Evolutionary conservation across 2,113 vertebrate species (phyloP).

Genomic region (Grallaria varia): DNA sequence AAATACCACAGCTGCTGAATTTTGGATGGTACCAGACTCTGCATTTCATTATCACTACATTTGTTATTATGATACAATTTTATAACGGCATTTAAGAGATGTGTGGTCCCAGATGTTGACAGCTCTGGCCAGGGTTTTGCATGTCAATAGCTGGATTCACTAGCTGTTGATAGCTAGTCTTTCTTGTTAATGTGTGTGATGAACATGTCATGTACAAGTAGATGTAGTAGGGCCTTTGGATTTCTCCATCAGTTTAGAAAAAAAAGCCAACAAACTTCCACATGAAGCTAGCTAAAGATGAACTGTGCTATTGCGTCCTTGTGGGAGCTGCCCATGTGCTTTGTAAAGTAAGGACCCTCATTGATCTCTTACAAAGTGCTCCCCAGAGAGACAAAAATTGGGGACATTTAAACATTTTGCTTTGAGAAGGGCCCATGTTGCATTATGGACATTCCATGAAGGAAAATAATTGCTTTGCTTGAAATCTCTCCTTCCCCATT

Average conservation of each 20-base stretch:
- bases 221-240: neutral
- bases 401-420: neutral
- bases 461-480: neutral
- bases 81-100: neutral
- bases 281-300: neutral
- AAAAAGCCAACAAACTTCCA: neutral
- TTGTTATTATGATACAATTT: neutral
- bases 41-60: conserved; percentile 7
- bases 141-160: neutral
- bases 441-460: neutral
- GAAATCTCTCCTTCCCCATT: neutral
- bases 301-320: neutral
- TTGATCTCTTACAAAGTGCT: neutral
- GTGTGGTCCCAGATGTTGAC: neutral
- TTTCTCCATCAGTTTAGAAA: neutral
- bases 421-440: neutral
- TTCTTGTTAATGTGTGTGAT: neutral
- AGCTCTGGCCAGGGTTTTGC: neutral
- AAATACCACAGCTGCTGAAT: conserved; percentile 7
- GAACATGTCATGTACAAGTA: neutral
- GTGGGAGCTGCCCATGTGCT: neutral
- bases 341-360: neutral
- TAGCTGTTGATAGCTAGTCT: neutral
- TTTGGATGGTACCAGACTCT: neutral
- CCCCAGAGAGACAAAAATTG: neutral